Percentiles rank a stretch among this genome's conserved stretches.
These are phyloP conservation scores for Vulpes ferrilata DNA, from an alignment of 2,113 vertebrate genomes.

Conservation along the genomic window DNA sequence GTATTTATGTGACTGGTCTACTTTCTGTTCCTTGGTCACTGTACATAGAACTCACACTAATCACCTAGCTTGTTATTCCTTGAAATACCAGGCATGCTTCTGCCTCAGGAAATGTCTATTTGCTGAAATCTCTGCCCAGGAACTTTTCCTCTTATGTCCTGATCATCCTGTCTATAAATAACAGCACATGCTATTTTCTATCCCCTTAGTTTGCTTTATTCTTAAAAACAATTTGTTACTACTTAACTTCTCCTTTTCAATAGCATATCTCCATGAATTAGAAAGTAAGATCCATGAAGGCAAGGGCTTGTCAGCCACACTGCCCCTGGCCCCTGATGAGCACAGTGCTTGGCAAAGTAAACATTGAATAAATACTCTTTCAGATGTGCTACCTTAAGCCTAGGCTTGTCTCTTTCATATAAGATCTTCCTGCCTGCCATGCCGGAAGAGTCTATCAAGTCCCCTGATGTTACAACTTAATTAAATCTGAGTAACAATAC, in stretches of 20 bases:
- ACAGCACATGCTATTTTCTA: neutral
- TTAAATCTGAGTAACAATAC: neutral
- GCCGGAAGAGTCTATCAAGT: accelerated
- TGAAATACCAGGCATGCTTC: neutral
- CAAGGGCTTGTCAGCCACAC: neutral
- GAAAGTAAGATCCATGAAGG: neutral
- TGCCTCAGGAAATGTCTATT: neutral
- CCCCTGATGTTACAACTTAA: neutral
- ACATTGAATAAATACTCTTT: neutral
- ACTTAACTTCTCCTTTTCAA: neutral
- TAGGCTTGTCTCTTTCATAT: neutral
- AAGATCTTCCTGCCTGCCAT: neutral
- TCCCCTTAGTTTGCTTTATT: neutral
- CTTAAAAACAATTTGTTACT: neutral
- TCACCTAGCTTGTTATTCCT: neutral
- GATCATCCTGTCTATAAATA: neutral
- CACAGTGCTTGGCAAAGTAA: neutral
- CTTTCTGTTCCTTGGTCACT: neutral
- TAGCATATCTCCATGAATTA: neutral
- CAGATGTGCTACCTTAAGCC: neutral
- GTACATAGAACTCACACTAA: neutral
- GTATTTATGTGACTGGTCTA: neutral
- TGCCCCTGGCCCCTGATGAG: neutral
- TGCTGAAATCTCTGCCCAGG: neutral
- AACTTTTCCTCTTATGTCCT: neutral